A percentile compares a stretch with the other conserved stretches of the same genome.
phyloP scores from a whole-genome alignment of 2,113 vertebrate genomes.

The Clinocottus analis region DNA sequence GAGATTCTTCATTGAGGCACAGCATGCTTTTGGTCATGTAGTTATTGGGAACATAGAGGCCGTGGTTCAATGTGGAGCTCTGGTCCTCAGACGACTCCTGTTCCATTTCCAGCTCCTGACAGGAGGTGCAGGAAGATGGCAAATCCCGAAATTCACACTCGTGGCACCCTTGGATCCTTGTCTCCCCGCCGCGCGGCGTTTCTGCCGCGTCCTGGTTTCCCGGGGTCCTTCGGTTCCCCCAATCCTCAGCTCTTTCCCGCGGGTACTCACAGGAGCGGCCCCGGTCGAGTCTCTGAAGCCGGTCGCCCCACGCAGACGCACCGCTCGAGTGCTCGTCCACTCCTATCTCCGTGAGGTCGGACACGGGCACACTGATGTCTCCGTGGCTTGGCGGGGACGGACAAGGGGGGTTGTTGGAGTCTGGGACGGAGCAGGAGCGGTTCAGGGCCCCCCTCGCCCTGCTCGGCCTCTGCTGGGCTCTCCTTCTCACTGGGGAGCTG shows the following conservation, averaged over 20 bases:
- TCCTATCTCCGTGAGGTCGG: slow-evolving; percentile 82
- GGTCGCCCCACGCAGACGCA: slow-evolving; percentile 63
- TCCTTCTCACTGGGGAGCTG: slow-evolving; percentile 77
- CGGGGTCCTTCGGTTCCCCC: neutral
- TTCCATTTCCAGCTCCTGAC: slow-evolving; percentile 45
- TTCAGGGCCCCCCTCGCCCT: slow-evolving; percentile 76
- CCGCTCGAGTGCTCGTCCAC: slow-evolving; percentile 63
- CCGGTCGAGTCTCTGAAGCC: slow-evolving; percentile 56
- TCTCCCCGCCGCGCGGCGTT: slow-evolving; percentile 6
- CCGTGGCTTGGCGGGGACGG: slow-evolving; percentile 66
- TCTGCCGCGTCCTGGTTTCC: slow-evolving; percentile 10
- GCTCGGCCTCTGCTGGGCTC: slow-evolving; percentile 70
- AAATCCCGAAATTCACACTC: slow-evolving; percentile 24
- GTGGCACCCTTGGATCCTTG: neutral
- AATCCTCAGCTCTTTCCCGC: slow-evolving; percentile 31
- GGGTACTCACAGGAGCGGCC: slow-evolving; percentile 69
- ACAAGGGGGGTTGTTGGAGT: slow-evolving; percentile 83
- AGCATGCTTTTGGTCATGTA: slow-evolving; percentile 84
- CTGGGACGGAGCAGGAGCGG: slow-evolving; percentile 84
- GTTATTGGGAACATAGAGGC: slow-evolving; percentile 70
- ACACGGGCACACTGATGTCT: slow-evolving; percentile 77
- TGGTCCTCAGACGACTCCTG: slow-evolving; percentile 42
- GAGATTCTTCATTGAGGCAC: slow-evolving; percentile 82
- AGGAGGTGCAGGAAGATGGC: slow-evolving; percentile 20
- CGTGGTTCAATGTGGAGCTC: slow-evolving; percentile 37